phyloP scores from a whole-genome alignment of 2,888 invertebrate genomes.

The Callinectes sapidus region DNA sequence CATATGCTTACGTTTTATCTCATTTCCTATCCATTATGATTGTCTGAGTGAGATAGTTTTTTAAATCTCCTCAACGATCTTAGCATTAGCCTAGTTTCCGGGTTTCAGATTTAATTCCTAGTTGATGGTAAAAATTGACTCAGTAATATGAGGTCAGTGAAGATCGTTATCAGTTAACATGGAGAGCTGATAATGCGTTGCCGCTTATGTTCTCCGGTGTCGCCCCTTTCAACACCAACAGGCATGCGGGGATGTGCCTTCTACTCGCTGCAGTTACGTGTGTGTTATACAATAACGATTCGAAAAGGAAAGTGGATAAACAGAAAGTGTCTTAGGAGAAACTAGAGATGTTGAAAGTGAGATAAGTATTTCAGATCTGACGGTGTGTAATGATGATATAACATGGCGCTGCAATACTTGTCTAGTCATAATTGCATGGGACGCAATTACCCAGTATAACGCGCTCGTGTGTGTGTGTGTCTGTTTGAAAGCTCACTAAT shows the following conservation, averaged over 20 bases:
- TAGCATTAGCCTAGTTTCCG: not conserved
- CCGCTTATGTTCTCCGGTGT: not conserved
- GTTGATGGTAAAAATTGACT: not conserved
- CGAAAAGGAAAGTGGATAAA: not conserved
- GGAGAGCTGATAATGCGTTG: not conserved
- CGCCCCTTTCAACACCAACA: not conserved
- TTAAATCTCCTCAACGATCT: not conserved
- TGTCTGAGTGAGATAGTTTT: not conserved
- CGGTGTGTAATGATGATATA: not conserved
- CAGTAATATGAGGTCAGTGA: not conserved
- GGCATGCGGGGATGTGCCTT: not conserved
- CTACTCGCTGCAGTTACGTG: not conserved
- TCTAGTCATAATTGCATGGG: conserved; percentile 10
- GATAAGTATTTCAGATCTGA: not conserved
- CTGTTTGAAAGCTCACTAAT: not conserved
- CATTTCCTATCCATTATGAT: not conserved
- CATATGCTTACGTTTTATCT: not conserved
- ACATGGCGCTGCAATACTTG: not conserved
- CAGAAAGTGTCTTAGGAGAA: not conserved
- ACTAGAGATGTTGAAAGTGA: conserved; percentile 3
- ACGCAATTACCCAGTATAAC: not conserved
- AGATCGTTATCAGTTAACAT: conserved; percentile 10
- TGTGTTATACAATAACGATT: not conserved
- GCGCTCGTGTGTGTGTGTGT: not conserved
- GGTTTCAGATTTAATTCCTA: not conserved